Evolutionary conservation across 2,888 invertebrate genomes (phyloP), one percentile per base, ranked within the genome.

Genomic region (Griposia aprilina): DNA sequence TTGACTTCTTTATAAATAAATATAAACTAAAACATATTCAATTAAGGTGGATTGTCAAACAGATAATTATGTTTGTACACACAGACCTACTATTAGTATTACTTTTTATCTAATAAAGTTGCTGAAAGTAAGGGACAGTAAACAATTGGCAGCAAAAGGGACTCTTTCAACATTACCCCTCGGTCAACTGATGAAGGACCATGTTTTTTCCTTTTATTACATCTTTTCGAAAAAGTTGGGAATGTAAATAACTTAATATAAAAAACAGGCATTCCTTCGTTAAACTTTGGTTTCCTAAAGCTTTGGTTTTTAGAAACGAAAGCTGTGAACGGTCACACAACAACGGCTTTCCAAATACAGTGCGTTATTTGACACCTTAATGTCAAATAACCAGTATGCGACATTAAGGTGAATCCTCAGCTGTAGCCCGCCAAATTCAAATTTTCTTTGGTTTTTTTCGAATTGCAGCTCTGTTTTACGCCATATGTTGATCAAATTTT

Each of bases 91-190:
- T 30, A 48, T 48, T 67, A 48, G 67, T 71, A 82, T 71, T 63
- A 26, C 17, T 63, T 63, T 78, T 59, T 72, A 59, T 20, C 23
- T 62, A 50, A 74, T 70, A 74, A 67, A 82, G 55, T 52, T 36
- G 2, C 48, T 50, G n/a, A 67, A 71, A 65, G 52, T 30, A 55
- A 45, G 30, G 41, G 26, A 70, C 36, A 66, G 73, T 50, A 66
- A 82, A 78, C 73, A 82, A 68, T 82, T 60, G 26, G 20, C 45
- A 20, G 50, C 36, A 55, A 82, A 83, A 71, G 57, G 72, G 74
- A 41, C 83, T 70, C 52, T 70, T 74, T 74, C 70, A 78, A 83
- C 62, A 68, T 59, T 48, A 74, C 70, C 67, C 30, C 36, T 55
- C 57, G n/a, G 17, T 15, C 20, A 63, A 79, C 67, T 63, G 60